Base-by-base conservation (phyloP, 2,797 vertebrate species). In the Ctenosaura bakeri region DNA sequence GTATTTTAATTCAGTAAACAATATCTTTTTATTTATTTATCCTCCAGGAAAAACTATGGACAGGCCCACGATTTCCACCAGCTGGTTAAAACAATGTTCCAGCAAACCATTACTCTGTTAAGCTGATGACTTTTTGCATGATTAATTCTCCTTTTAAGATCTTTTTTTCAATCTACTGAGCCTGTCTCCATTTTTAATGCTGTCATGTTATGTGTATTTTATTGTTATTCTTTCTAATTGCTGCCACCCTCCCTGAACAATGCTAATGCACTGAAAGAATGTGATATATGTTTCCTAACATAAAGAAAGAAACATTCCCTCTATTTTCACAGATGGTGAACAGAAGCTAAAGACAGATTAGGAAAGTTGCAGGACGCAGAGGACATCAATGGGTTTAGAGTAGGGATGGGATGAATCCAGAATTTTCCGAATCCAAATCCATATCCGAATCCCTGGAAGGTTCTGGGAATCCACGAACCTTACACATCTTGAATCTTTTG, bases 201-300 rank as follows among this genome's bases (percentile, higher is more conserved):
- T 35, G 29, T 64, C 42, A 9, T 14, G 32, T 9, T 77, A 62
- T 62, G 38, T 77, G 59, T 32, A 59, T 86, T 62, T 42, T 38
- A n/a, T 56, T 85, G 20, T n/a, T 74, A 54, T 85, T 85, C 32
- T 7, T 52, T 85, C 56, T 35, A n/a, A 85, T 22, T 85, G 26
- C 54, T n/a, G 50, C 18, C 62, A 87, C 26, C 16, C 42, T 64
- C 9, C 29, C 38, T 35, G 42, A 46, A 13, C 59, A 64, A 66
- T 79, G 46, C 52, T 38, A 83, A 83, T 62, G 16, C 80, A 62
- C 9, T 38, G 56, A 62, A 38, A 83, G 9, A 22, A 56, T 26
- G 20, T 38, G 35, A 12, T 62, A 24, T 59, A 59, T 1, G 7
- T 56, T 81, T 81, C 59, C 32, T 56, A 83, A 62, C 62, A 83